Conservation (phyloP, 2,888 invertebrate genomes). For the Lymantria dispar region DNA sequence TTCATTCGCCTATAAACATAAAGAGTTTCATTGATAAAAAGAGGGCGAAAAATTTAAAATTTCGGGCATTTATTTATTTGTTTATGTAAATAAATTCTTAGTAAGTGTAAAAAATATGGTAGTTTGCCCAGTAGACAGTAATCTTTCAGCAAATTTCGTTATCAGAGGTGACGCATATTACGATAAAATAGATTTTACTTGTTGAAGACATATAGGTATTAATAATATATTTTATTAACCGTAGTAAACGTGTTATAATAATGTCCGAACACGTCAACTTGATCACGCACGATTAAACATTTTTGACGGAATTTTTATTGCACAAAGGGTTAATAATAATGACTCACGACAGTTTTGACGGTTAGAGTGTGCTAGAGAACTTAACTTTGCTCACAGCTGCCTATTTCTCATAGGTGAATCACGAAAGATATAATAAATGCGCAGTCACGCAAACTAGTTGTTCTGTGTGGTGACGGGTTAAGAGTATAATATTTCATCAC, state of each 20-base stretch:
- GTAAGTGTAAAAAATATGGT: too few relatives aligned
- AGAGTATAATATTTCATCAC: too few relatives aligned
- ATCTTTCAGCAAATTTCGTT: background rate
- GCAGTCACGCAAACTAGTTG: too few relatives aligned
- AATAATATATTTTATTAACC: too few relatives aligned
- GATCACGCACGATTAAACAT: conserved; percentile 37
- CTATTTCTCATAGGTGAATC: conserved; percentile 18
- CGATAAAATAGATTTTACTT: background rate
- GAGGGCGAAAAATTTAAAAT: too few relatives aligned
- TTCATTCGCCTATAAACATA: too few relatives aligned
- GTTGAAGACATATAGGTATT: too few relatives aligned
- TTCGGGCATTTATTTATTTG: too few relatives aligned
- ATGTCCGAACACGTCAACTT: conserved; percentile 29
- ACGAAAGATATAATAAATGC: conserved; percentile 5
- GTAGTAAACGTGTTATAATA: background rate
- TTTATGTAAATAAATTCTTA: too few relatives aligned
- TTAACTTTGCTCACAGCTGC: conserved; percentile 18
- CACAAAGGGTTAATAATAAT: conserved; percentile 35
- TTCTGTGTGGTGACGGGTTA: too few relatives aligned
- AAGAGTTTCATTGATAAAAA: too few relatives aligned
- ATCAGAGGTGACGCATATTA: background rate
- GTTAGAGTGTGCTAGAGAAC: conserved; percentile 16
- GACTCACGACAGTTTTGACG: conserved; percentile 26
- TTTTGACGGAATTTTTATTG: conserved; percentile 27
- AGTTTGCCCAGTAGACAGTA: background rate